Conservation (phyloP, 2,113 vertebrate species). For the Limnothrissa miodon region DNA sequence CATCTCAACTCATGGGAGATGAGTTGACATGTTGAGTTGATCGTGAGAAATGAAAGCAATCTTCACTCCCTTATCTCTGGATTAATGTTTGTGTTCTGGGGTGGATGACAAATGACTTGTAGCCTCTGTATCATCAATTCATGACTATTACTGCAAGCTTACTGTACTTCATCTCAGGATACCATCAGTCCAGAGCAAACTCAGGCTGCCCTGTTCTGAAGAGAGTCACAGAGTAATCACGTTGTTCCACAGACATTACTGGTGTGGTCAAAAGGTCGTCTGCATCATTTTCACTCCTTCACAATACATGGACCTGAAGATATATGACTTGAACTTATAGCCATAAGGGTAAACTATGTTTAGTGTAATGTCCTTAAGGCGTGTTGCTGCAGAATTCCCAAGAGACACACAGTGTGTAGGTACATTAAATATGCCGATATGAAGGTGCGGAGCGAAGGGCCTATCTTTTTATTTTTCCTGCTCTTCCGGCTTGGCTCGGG, state of each 20-base stretch:
- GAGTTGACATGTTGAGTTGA: no score
- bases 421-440: background rate
- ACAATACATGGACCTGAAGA: constrained; percentile 11
- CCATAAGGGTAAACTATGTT: background rate
- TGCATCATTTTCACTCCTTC: background rate
- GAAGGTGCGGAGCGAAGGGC: background rate
- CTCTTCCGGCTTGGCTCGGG: constrained; percentile 37
- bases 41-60: background rate
- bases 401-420: constrained; percentile 41
- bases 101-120: background rate
- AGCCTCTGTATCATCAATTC: background rate
- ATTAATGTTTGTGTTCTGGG: background rate
- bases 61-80: background rate
- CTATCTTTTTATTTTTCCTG: constrained; percentile 34
- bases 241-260: background rate
- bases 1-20: background rate
- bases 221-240: background rate
- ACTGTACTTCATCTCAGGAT: background rate
- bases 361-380: constrained; percentile 38
- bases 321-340: background rate
- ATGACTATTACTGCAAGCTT: background rate
- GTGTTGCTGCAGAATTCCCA: constrained; percentile 33
- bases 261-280: background rate
- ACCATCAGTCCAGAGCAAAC: background rate
- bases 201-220: background rate